These are phyloP conservation scores for Branchipolynoe longqiensis DNA, from an alignment of 2,888 invertebrate genomes.

Conservation along the genomic window DNA sequence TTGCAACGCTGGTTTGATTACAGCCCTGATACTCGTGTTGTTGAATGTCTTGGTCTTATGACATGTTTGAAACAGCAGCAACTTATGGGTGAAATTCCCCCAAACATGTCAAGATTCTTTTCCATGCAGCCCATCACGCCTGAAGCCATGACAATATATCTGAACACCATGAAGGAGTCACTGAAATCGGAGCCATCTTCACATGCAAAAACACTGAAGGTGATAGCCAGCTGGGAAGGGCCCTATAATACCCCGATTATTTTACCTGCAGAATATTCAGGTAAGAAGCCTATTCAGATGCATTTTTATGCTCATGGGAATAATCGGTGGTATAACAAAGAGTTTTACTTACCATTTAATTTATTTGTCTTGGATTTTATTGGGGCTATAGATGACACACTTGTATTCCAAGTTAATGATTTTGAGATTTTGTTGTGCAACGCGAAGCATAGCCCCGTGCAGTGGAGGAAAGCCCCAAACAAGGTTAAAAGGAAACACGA, in stretches of 20 bases:
- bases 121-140: background rate
- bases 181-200: background rate
- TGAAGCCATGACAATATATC: background rate
- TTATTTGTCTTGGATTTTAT: slow-evolving; percentile 1
- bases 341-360: background rate
- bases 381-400: slow-evolving; percentile 19
- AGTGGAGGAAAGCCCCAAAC: slow-evolving; percentile 37
- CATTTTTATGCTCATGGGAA: background rate
- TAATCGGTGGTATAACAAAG: slow-evolving; percentile 13
- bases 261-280: too few relatives aligned
- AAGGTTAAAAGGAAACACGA: slow-evolving; percentile 37
- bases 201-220: background rate
- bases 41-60: background rate
- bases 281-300: slow-evolving; percentile 38
- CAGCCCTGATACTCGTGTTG: background rate
- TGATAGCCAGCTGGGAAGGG: slow-evolving; percentile 36
- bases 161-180: background rate
- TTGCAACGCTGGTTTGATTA: slow-evolving; percentile 11
- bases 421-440: slow-evolving; percentile 18
- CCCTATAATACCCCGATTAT: too few relatives aligned
- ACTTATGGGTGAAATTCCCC: background rate
- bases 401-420: slow-evolving; percentile 27
- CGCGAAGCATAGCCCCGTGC: background rate
- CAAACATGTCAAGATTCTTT: background rate
- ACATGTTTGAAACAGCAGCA: slow-evolving; percentile 19